phyloP scores from a whole-genome alignment of 2,113 vertebrate species.

The Pao palembangensis region DNA sequence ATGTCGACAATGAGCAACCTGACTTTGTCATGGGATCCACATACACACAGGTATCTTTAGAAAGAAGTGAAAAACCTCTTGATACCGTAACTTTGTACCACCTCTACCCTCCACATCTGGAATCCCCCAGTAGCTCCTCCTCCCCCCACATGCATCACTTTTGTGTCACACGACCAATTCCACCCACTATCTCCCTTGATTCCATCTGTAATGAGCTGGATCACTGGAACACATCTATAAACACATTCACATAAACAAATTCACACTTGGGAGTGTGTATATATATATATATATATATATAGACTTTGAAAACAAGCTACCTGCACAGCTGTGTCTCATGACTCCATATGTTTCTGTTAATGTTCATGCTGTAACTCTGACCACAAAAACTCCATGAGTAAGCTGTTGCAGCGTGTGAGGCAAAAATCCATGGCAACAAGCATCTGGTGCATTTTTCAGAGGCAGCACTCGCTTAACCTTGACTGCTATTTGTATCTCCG shows the following conservation, averaged over 20 bases:
- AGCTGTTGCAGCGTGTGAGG: constrained; percentile 19
- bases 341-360: neutral
- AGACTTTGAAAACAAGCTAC: neutral
- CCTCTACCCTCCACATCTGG: no score
- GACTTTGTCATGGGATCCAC: no score
- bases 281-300: no score
- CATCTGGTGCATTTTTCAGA: constrained; percentile 18
- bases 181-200: constrained; percentile 36
- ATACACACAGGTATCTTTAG: no score
- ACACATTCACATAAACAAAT: constrained; percentile 13
- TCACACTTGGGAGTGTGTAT: constrained; percentile 5
- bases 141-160: constrained; percentile 4
- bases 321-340: neutral
- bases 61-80: no score
- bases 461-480: constrained; percentile 7
- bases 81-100: no score
- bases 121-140: constrained; percentile 19
- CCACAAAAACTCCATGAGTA: constrained; percentile 27
- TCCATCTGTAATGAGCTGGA: constrained; percentile 35
- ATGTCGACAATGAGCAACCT: no score
- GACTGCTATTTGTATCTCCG: constrained; percentile 1
- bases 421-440: constrained; percentile 55
- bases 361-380: constrained; percentile 23
- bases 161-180: constrained; percentile 19
- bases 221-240: neutral